Evolutionary conservation across 2,888 invertebrate species (phyloP), one percentile per base, ranked within the genome.

Genomic region (Mesopsocus fuscifrons): DNA sequence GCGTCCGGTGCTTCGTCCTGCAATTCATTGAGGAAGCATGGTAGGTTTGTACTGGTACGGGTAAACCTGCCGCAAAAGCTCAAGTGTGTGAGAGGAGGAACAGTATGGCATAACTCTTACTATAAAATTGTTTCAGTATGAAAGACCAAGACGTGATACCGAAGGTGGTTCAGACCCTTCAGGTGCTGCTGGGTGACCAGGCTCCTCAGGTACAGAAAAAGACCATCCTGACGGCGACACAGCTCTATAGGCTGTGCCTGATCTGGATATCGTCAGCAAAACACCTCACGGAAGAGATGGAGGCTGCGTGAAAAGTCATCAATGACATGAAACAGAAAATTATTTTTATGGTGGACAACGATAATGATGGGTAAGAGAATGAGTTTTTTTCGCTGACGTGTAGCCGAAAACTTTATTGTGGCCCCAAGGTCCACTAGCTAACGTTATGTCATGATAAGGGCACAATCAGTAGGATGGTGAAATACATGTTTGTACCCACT

Each of bases 21-120:
- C 76, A 76, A 31, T 97, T 97, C 60, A 82, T 97, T 52, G 95
- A 97, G 64, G 89, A 92, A 61, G 74, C 88, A 48, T 89, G 94
- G 94, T 94, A 67, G 63, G 65, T 57, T 11, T 34, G 30, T 21
- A 40, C 22, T 40, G n/a, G 13, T 31, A 40, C 30, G 30, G 15
- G 22, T 23, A 35, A 50, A 43, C 44, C n/a, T n/a, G n/a, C n/a
- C n/a, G n/a, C n/a, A n/a, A n/a, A n/a, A n/a, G n/a, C n/a, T n/a
- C n/a, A n/a, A n/a, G n/a, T n/a, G n/a, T n/a, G n/a, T n/a, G n/a
- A n/a, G n/a, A n/a, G n/a, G n/a, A n/a, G n/a, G n/a, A n/a, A n/a
- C n/a, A n/a, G n/a, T n/a, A n/a, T n/a, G n/a, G n/a, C n/a, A n/a
- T n/a, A n/a, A n/a, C n/a, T n/a, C n/a, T n/a, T n/a, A n/a, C n/a